These are phyloP conservation scores for Helicolenus hilgendorfi DNA, from an alignment of 2,797 vertebrate genomes.

Conservation along the genomic window DNA sequence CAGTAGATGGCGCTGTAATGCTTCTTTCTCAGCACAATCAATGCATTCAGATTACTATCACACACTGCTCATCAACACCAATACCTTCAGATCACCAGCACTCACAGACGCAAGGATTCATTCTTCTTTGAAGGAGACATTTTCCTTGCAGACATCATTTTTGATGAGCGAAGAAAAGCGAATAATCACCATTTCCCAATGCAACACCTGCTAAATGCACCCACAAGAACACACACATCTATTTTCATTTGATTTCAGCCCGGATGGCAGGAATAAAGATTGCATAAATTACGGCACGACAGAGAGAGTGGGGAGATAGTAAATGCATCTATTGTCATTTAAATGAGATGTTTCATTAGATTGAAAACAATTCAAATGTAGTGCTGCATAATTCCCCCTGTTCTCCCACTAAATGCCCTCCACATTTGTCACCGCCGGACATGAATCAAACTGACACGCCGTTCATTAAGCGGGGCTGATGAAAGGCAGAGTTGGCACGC, in stretches of 20 bases:
- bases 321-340: background rate
- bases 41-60: conserved; percentile 42
- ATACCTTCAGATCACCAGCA: conserved; percentile 3
- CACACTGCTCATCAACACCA: conserved; percentile 18
- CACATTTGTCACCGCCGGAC: conserved; percentile 36
- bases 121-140: background rate
- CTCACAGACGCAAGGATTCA: background rate
- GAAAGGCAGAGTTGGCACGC: conserved; percentile 40
- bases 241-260: background rate
- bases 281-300: background rate
- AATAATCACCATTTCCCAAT: background rate
- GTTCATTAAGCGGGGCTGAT: conserved; percentile 48
- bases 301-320: background rate
- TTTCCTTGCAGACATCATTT: background rate
- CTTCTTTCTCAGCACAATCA: conserved; percentile 41
- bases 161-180: background rate
- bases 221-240: background rate
- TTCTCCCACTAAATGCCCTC: conserved; percentile 29
- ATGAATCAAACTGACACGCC: conserved; percentile 61
- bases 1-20: conserved; percentile 82
- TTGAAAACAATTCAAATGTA: background rate
- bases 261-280: background rate
- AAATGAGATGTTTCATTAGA: conserved; percentile 33
- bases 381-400: conserved; percentile 14
- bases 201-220: background rate